Evolutionary conservation across 2,797 vertebrate genomes (phyloP).

Genomic region (Periophthalmus magnuspinnatus): DNA sequence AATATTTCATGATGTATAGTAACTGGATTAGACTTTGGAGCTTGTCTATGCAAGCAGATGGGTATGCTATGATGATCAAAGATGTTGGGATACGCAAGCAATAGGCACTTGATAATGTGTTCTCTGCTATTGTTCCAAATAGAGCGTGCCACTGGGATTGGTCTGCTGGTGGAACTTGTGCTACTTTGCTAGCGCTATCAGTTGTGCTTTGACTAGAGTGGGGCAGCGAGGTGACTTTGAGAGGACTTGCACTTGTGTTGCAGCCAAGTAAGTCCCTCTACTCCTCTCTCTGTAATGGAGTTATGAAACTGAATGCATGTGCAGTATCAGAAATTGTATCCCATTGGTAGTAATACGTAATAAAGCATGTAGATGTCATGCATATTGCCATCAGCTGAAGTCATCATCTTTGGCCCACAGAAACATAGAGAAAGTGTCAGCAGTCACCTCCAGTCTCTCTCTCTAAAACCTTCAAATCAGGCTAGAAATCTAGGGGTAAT

Average conservation of each 20-base stretch:
- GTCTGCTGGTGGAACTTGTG: conserved; percentile 24
- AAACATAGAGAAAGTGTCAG: no score
- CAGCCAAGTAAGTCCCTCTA: not conserved
- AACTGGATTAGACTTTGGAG: conserved; percentile 40
- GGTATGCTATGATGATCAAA: conserved; percentile 36
- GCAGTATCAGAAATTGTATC: no score
- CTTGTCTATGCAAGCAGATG: conserved; percentile 30
- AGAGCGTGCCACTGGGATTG: conserved; percentile 4
- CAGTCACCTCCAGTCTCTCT: no score
- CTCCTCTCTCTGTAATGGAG: no score
- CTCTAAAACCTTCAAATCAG: no score
- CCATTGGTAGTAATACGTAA: no score
- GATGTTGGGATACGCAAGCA: not conserved
- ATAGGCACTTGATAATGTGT: not conserved
- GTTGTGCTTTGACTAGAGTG: conserved; percentile 19
- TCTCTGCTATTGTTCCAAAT: not conserved
- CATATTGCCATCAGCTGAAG: no score
- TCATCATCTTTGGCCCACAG: no score
- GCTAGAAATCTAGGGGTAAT: no score
- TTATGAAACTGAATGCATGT: no score
- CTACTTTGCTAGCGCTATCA: not conserved
- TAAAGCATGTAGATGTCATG: no score
- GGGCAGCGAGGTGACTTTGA: not conserved
- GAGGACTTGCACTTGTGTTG: not conserved
- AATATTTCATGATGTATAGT: conserved; percentile 55